Conservation (phyloP, 1,140 invertebrate genomes). For the Acyrthosiphon pisum region DNA sequence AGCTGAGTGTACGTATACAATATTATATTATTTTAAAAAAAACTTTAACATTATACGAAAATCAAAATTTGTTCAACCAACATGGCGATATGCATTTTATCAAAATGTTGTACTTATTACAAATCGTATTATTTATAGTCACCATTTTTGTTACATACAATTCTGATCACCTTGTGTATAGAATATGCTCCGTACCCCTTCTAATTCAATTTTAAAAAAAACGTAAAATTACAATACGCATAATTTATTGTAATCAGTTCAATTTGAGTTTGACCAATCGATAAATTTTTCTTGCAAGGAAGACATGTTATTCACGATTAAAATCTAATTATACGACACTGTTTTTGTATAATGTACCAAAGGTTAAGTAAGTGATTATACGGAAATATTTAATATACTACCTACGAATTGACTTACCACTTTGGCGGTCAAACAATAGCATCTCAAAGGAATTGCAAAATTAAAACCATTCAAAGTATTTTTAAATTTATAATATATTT, state of each 20-base stretch:
- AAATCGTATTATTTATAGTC: neutral
- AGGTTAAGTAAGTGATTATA: constrained; percentile 27
- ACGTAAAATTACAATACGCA: neutral
- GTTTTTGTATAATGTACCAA: neutral
- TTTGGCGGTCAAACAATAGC: neutral
- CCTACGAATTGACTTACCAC: neutral
- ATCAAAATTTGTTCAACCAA: neutral
- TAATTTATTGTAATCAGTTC: neutral
- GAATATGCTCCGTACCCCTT: neutral
- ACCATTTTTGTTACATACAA: neutral
- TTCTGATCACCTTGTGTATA: neutral
- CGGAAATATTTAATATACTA: neutral
- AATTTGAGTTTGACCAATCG: neutral
- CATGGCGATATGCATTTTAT: neutral
- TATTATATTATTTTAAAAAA: neutral
- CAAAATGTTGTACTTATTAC: neutral
- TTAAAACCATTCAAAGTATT: neutral
- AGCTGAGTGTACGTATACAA: neutral
- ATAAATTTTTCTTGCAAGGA: constrained; percentile 1
- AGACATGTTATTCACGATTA: neutral
- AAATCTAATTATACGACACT: neutral
- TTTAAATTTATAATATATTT: neutral
- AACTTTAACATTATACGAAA: neutral
- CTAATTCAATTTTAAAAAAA: neutral
- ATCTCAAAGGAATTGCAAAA: neutral